phyloP scores from a whole-genome alignment of 2,888 invertebrate species.

The Opisthograptis luteolata region DNA sequence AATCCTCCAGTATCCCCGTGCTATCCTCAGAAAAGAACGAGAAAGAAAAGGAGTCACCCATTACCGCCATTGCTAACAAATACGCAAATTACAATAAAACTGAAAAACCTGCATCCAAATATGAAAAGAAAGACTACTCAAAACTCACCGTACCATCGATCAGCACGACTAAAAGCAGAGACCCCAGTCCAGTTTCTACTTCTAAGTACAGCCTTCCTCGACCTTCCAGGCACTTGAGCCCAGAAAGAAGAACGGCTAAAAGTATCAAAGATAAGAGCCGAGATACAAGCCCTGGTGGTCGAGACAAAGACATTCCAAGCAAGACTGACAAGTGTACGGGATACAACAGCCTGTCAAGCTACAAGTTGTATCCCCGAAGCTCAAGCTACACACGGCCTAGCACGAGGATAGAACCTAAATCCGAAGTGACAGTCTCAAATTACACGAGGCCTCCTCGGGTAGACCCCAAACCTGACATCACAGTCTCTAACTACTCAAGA shows the following conservation, averaged over 20 bases:
- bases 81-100: slow-evolving; percentile 69
- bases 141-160: slow-evolving; percentile 66
- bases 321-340: slow-evolving; percentile 83
- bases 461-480: slow-evolving; percentile 17
- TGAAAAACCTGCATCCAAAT: slow-evolving; percentile 55
- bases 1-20: slow-evolving; percentile 78
- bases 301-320: slow-evolving; percentile 82
- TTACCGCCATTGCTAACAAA: slow-evolving; percentile 71
- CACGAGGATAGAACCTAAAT: slow-evolving; percentile 52
- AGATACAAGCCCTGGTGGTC: slow-evolving; percentile 84
- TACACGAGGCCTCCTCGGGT: slow-evolving; percentile 13
- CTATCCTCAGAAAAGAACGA: slow-evolving; percentile 56
- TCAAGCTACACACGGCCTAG: slow-evolving; percentile 62
- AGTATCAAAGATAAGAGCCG: slow-evolving; percentile 74
- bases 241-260: slow-evolving; percentile 71
- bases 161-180: slow-evolving; percentile 74
- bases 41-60: slow-evolving; percentile 70
- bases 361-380: slow-evolving; percentile 81
- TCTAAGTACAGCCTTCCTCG: slow-evolving; percentile 72
- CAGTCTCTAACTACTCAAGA: slow-evolving; percentile 16
- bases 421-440: slow-evolving; percentile 47
- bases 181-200: slow-evolving; percentile 82
- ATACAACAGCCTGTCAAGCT: slow-evolving; percentile 77
- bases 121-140: slow-evolving; percentile 80
- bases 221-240: slow-evolving; percentile 77